phyloP scores from a whole-genome alignment of 2,797 vertebrate species.

The Crypturellus tataupa region DNA sequence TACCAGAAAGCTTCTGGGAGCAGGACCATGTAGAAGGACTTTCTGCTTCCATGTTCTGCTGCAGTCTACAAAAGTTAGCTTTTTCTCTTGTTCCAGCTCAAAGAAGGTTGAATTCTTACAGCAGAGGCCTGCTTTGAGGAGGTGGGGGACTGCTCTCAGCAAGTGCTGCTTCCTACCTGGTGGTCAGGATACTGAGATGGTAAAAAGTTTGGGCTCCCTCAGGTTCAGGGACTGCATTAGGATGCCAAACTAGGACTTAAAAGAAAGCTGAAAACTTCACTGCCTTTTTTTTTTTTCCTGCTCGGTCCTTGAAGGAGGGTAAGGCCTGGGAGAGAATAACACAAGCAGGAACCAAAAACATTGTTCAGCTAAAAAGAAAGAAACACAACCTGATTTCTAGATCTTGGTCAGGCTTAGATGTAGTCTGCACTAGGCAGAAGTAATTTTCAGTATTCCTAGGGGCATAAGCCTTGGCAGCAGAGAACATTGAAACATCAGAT shows the following conservation, averaged over 20 bases:
- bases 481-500: neutral
- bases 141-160: neutral
- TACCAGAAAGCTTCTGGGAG: neutral
- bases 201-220: neutral
- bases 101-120: neutral
- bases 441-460: neutral
- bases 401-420: neutral
- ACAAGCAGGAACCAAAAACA: neutral
- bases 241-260: neutral
- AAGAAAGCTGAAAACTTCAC: neutral
- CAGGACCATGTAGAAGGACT: too few relatives aligned
- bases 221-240: neutral
- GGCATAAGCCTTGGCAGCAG: fast-evolving
- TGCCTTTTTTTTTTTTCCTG: too few relatives aligned
- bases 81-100: neutral
- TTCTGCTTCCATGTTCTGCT: neutral
- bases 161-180: neutral
- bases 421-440: neutral
- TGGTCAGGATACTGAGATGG: neutral
- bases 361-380: neutral
- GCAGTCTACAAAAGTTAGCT: fast-evolving
- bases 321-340: neutral
- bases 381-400: neutral
- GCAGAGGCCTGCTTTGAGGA: neutral
- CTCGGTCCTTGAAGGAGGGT: neutral